Evolutionary conservation across 2,113 vertebrate species (phyloP).

Genomic region (Nothocercus julius): DNA sequence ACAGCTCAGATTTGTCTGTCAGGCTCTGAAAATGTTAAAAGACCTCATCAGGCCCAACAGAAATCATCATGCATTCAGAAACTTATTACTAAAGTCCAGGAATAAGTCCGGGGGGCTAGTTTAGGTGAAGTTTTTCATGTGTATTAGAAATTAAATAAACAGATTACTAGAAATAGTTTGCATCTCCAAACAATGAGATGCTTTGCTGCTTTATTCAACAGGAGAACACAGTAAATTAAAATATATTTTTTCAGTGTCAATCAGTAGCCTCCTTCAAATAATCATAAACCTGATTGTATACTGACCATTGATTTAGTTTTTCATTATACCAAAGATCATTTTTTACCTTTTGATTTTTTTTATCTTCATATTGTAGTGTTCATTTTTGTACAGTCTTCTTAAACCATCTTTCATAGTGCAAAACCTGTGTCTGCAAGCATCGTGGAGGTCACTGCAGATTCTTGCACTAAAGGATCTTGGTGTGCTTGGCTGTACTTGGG

Average conservation of each 20-base stretch:
- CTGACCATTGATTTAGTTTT: not conserved
- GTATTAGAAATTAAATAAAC: not conserved
- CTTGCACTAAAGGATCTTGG: not conserved
- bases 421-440: not conserved
- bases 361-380: not conserved
- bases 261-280: not conserved
- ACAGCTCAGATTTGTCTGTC: not conserved
- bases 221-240: not conserved
- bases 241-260: not conserved
- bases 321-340: not conserved
- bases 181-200: not conserved
- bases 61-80: not conserved
- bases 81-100: not conserved
- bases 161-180: not conserved
- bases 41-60: not conserved
- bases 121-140: not conserved
- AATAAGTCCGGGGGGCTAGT: not conserved
- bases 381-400: not conserved
- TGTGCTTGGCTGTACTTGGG: not conserved
- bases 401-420: not conserved
- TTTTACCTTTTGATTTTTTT: not conserved
- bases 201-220: not conserved
- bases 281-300: not conserved
- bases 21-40: not conserved
- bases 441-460: not conserved